A percentile compares a stretch with the other conserved stretches of the same genome.
phyloP scores from a whole-genome alignment of 2,797 vertebrate species.

The Astyanax mexicanus region DNA sequence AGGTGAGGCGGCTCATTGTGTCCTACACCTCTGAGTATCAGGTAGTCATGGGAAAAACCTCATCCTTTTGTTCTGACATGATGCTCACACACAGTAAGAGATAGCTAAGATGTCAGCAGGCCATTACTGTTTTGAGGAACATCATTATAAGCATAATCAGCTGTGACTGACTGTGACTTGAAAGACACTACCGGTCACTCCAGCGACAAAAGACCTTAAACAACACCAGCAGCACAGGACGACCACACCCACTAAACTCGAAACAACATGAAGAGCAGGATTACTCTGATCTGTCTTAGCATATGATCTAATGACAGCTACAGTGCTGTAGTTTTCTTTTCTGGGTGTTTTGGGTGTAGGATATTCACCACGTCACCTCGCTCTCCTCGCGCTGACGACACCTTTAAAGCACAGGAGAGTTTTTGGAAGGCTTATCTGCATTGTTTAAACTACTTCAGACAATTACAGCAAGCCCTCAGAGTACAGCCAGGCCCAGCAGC shows the following conservation, averaged over 20 bases:
- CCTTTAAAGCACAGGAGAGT: conserved; percentile 74
- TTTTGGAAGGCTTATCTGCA: conserved; percentile 75
- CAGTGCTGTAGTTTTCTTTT: background rate
- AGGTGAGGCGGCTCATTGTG: conserved; percentile 40
- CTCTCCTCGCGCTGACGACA: conserved; percentile 63
- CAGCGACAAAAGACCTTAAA: conserved; percentile 4
- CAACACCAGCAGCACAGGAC: background rate
- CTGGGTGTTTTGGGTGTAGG: background rate
- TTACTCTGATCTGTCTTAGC: background rate
- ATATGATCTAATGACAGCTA: background rate
- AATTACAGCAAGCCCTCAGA: conserved; percentile 74
- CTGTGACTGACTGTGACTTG: background rate
- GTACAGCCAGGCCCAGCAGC: conserved; percentile 65
- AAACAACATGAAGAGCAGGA: background rate
- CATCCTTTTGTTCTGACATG: conserved; percentile 50
- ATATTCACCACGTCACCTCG: conserved; percentile 8
- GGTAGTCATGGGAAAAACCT: conserved; percentile 59
- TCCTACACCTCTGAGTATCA: conserved; percentile 47
- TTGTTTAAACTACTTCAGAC: conserved; percentile 78
- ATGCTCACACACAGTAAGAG: conserved; percentile 44
- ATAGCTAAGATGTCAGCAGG: conserved; percentile 44
- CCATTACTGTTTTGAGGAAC: conserved; percentile 46
- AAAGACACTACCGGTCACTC: background rate
- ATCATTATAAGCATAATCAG: conserved; percentile 34
- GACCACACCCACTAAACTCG: conserved; percentile 15